A percentile compares a stretch with the other conserved stretches of the same genome.
phyloP scores from a whole-genome alignment of 2,113 vertebrate genomes.

The Galeopterus variegatus region DNA sequence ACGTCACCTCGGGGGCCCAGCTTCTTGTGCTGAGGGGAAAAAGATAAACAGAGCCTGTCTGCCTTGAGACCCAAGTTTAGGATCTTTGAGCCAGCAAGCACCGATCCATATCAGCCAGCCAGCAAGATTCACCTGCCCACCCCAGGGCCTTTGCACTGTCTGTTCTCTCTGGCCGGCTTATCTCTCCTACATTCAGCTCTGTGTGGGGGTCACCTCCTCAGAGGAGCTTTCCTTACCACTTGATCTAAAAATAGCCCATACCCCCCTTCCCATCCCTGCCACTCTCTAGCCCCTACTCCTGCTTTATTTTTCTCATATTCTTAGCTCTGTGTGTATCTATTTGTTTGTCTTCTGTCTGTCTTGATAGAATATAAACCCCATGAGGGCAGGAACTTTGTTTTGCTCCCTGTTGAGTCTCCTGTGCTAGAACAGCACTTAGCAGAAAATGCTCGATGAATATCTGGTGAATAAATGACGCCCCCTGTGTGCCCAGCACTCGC shows the following conservation, averaged over 20 bases:
- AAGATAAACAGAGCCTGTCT: neutral
- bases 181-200: neutral
- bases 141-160: neutral
- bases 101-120: neutral
- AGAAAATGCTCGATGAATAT: rapidly evolving
- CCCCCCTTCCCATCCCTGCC: rapidly evolving
- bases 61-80: neutral
- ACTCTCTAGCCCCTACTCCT: neutral
- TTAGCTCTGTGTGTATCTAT: neutral
- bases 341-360: neutral
- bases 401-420: neutral
- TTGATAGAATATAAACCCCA: neutral
- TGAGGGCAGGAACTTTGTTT: neutral
- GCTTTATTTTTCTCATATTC: neutral
- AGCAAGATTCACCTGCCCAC: rapidly evolving
- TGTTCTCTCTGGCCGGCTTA: neutral
- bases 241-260: neutral
- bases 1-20: slow-evolving; percentile 91
- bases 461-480: rapidly evolving
- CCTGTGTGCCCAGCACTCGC: rapidly evolving
- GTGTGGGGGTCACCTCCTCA: too few species aligned
- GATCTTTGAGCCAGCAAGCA: too few species aligned
- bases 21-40: slow-evolving; percentile 95
- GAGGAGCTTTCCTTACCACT: too few species aligned
- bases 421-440: neutral